Conservation (phyloP, 2,113 vertebrate species). For the Crypturellus undulatus region DNA sequence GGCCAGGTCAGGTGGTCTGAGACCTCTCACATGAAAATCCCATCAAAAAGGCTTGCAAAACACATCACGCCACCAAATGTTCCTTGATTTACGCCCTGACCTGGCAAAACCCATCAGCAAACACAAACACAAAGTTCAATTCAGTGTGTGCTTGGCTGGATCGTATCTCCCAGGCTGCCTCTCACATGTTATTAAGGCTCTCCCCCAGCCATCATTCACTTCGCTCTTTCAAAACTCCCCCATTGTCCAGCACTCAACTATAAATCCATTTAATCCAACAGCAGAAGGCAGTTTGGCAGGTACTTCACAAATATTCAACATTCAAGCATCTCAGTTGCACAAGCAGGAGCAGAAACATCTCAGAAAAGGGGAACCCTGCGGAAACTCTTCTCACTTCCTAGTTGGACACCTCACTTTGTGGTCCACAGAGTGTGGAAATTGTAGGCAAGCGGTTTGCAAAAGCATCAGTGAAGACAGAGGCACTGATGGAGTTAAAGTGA, state of each 20-base stretch:
- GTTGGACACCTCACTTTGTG: neutral
- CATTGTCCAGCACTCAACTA: neutral
- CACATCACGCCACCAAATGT: neutral
- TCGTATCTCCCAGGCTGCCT: neutral
- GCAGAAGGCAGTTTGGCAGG: neutral
- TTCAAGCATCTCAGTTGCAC: neutral
- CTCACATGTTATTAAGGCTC: neutral
- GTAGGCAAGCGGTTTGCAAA: neutral
- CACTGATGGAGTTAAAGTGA: neutral
- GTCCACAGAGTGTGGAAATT: neutral
- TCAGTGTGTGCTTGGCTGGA: neutral
- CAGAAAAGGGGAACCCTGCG: neutral
- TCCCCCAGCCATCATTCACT: too few species aligned
- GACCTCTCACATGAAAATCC: neutral
- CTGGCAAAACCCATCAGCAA: neutral
- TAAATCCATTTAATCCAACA: neutral
- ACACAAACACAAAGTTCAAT: neutral
- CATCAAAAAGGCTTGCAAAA: neutral
- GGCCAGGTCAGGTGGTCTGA: accelerated
- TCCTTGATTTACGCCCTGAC: neutral
- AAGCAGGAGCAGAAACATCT: neutral
- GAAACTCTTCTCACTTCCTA: neutral
- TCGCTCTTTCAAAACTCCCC: neutral
- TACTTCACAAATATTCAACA: neutral
- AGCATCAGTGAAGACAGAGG: neutral